Percentiles rank a stretch among this genome's conserved stretches.
phyloP scores from a whole-genome alignment of 2,888 invertebrate genomes.

The Hypomecis atomaria region DNA sequence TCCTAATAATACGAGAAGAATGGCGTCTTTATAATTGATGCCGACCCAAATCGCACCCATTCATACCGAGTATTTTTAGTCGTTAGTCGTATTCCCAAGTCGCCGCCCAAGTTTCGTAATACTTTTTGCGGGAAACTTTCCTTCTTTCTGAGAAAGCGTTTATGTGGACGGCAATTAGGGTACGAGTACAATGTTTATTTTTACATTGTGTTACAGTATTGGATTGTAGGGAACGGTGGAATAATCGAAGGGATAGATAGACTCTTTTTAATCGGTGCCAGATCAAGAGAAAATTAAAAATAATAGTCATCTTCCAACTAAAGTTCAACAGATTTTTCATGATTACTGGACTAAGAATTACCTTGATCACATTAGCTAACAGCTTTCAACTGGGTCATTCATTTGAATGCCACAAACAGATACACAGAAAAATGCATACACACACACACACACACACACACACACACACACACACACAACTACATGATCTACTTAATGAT shows the following conservation, averaged over 20 bases:
- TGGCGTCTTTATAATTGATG: constrained; percentile 4
- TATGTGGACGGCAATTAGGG: constrained; percentile 4
- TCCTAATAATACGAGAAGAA: background rate
- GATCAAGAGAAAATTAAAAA: too few species aligned
- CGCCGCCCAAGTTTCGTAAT: constrained; percentile 23
- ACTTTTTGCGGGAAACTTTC: constrained; percentile 12
- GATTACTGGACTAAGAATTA: too few species aligned
- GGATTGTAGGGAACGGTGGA: too few species aligned
- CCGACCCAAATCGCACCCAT: constrained; percentile 21
- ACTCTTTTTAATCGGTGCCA: background rate
- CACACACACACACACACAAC: too few species aligned
- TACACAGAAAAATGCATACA: too few species aligned
- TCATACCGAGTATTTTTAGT: constrained; percentile 29
- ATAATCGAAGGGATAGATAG: background rate
- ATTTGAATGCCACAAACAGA: too few species aligned
- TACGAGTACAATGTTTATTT: background rate
- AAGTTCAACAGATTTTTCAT: too few species aligned
- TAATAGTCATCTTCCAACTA: too few species aligned
- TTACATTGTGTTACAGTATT: constrained; percentile 4
- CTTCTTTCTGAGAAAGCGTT: constrained; percentile 11
- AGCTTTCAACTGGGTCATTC: too few species aligned
- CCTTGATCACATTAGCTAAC: too few species aligned
- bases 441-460: too few species aligned
- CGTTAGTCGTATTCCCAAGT: constrained; percentile 1
- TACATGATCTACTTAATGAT: too few species aligned